Evolutionary conservation across 2,113 vertebrate genomes (phyloP).

Genomic region (Nothobranchius kuhntae): DNA sequence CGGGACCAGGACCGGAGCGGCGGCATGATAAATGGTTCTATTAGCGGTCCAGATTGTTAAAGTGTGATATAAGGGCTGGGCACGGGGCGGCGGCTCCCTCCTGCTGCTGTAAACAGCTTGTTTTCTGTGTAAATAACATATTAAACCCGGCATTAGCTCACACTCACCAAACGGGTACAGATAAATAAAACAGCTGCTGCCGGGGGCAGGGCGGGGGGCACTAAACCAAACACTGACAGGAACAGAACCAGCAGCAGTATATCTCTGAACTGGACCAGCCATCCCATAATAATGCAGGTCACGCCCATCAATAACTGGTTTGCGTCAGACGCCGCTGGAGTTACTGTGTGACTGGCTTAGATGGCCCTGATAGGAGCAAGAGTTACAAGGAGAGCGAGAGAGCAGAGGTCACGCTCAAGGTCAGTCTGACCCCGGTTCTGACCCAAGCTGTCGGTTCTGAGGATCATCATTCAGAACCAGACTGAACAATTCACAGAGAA

Average conservation of each 20-base stretch:
- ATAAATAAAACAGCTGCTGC: slow-evolving; percentile 69
- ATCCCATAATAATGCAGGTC: slow-evolving; percentile 72
- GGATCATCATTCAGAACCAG: no score
- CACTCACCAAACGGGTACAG: no score
- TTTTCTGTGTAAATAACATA: slow-evolving; percentile 99
- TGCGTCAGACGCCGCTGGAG: slow-evolving; percentile 53
- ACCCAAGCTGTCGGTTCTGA: no score
- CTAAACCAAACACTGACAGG: slow-evolving; percentile 84
- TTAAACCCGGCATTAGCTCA: slow-evolving; percentile 94
- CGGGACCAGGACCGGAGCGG: slow-evolving; percentile 81
- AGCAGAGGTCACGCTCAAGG: no score
- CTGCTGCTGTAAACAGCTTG: slow-evolving; percentile 91
- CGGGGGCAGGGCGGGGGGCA: slow-evolving; percentile 77
- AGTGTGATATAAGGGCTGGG: slow-evolving; percentile 91
- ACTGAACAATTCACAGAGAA: no score
- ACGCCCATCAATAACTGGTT: slow-evolving; percentile 72
- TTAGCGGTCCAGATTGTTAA: slow-evolving; percentile 99
- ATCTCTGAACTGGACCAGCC: slow-evolving; percentile 50
- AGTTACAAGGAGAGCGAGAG: no score
- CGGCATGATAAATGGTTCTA: slow-evolving; percentile 98
- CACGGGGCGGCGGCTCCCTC: slow-evolving; percentile 80
- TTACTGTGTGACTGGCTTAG: slow-evolving; percentile 50
- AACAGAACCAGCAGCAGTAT: slow-evolving; percentile 84
- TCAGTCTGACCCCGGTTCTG: no score
- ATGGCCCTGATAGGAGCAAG: background rate